Conservation (phyloP, 2,797 vertebrate species). For the Macropodus opercularis region DNA sequence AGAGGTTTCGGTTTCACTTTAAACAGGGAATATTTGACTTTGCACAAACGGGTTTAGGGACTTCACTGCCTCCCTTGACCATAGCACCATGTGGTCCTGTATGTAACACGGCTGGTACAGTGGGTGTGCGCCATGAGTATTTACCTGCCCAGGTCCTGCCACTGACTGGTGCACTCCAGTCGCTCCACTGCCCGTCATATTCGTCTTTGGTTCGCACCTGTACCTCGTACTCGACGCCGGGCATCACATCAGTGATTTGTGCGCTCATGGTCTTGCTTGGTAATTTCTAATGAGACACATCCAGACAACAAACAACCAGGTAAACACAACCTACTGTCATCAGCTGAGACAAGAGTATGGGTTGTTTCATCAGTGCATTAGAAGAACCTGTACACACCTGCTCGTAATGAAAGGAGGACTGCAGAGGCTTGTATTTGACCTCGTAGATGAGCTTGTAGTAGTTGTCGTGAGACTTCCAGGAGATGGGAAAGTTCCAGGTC, state of each 20-base stretch:
- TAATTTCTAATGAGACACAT: constrained; percentile 23
- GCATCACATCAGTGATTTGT: constrained; percentile 78
- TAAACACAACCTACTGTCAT: constrained; percentile 3
- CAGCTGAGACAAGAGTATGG: neutral
- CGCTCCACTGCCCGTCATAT: constrained; percentile 85
- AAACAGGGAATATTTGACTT: neutral
- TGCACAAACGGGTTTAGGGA: no score
- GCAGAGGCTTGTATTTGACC: constrained; percentile 81
- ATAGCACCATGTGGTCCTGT: no score
- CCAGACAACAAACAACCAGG: constrained; percentile 1
- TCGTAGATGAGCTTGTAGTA: constrained; percentile 78
- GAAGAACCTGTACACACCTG: constrained; percentile 45
- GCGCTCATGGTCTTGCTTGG: accelerated
- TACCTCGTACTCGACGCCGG: constrained; percentile 75
- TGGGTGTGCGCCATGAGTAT: neutral
- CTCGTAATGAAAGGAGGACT: neutral
- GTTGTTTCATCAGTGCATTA: neutral
- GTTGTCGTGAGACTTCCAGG: constrained; percentile 82
- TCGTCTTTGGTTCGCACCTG: constrained; percentile 85
- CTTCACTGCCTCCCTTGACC: no score
- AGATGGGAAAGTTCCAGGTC: constrained; percentile 81
- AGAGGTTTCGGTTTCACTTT: neutral
- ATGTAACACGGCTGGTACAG: no score
- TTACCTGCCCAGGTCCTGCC: constrained; percentile 85
- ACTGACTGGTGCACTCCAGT: constrained; percentile 82